Evolutionary conservation across 1,140 invertebrate species (phyloP).

Genomic region (Drosophila parabipectinata): DNA sequence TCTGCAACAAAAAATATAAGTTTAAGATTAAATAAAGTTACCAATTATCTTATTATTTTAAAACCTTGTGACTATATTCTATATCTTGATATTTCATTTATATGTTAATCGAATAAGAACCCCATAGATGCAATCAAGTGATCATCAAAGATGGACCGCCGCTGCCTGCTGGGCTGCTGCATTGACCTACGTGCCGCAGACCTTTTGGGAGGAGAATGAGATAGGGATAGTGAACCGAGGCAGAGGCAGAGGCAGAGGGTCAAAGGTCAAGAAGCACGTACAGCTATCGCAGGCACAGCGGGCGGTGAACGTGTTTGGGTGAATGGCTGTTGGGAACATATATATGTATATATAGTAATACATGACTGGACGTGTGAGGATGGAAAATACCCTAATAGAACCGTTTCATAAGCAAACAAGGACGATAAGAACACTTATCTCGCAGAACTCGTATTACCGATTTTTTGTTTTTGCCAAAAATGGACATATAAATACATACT

Average conservation of each 20-base stretch:
- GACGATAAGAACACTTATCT: too few relatives aligned
- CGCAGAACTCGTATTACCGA: too few relatives aligned
- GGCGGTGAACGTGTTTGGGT: slow-evolving; percentile 27
- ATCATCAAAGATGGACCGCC: slow-evolving; percentile 35
- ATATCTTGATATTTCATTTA: too few relatives aligned
- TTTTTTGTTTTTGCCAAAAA: too few relatives aligned
- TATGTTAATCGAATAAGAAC: too few relatives aligned
- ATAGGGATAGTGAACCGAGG: not conserved
- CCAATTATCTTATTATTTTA: too few relatives aligned
- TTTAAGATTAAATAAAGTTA: too few relatives aligned
- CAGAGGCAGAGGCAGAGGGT: slow-evolving; percentile 3
- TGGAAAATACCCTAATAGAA: not conserved
- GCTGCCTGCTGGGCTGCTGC: slow-evolving; percentile 1
- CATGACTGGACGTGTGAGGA: slow-evolving; percentile 38
- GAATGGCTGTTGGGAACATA: slow-evolving; percentile 6
- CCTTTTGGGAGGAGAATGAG: slow-evolving; percentile 15
- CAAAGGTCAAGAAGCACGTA: slow-evolving; percentile 34
- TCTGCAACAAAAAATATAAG: slow-evolving; percentile 83
- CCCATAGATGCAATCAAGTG: slow-evolving; percentile 23
- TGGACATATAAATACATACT: too few relatives aligned
- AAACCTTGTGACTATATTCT: too few relatives aligned
- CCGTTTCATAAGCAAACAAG: too few relatives aligned
- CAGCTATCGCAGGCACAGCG: slow-evolving; percentile 19
- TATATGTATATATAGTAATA: not conserved
- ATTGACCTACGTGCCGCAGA: not conserved